These are phyloP conservation scores for Erebia aethiops DNA, from an alignment of 2,888 invertebrate genomes.

Conservation along the genomic window DNA sequence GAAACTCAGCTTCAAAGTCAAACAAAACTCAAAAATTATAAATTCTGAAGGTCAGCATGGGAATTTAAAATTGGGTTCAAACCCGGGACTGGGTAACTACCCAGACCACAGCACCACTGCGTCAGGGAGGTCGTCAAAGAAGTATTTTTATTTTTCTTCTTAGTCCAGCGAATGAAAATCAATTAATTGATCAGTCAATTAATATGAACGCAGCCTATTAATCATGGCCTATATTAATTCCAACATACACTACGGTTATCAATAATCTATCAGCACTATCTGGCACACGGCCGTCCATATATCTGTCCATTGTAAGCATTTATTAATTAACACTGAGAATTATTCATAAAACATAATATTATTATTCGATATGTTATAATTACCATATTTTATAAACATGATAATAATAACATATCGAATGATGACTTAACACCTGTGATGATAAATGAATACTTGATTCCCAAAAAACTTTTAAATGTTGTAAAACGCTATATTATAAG, in stretches of 20 bases:
- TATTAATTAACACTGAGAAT: not conserved
- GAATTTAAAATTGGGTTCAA: no score
- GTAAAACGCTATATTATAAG: no score
- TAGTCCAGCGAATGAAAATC: no score
- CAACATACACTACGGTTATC: not conserved
- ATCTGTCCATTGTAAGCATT: not conserved
- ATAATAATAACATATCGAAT: no score
- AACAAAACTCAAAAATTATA: no score
- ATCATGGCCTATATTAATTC: not conserved
- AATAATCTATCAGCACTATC: not conserved
- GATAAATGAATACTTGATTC: not conserved
- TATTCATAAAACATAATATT: not conserved
- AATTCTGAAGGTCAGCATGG: no score
- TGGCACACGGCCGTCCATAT: not conserved
- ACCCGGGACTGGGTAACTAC: no score
- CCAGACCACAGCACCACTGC: no score
- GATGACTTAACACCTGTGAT: not conserved
- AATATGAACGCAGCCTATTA: not conserved
- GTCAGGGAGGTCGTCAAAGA: no score
- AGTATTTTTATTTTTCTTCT: not conserved
- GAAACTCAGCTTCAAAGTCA: no score
- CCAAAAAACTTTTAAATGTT: not conserved
- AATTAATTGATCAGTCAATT: no score
- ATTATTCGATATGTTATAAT: not conserved
- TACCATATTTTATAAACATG: not conserved